Base-by-base conservation (phyloP, 2,113 vertebrate genomes). In the Girardinichthys multiradiatus region DNA sequence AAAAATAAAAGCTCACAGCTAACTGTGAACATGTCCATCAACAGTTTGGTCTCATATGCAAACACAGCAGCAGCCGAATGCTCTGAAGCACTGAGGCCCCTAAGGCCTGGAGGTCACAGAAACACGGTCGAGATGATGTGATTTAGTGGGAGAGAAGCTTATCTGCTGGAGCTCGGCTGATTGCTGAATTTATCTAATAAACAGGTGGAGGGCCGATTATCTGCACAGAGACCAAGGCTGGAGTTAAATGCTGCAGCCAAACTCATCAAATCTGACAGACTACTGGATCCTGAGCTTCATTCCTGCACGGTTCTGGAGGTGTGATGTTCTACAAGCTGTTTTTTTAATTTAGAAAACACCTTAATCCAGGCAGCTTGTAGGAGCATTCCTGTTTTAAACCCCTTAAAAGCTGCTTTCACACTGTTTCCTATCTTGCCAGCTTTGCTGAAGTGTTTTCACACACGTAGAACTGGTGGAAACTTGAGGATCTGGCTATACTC, bases 111-210 rank as follows among this genome's bases (percentile, higher is more conserved):
- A 83, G 83, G 82, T 77, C 77, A 58, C 67, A 33, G 80, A 26
- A n/a, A 79, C 24, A 42, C 58, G 27, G 70, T 68, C 10, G 72
- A 64, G 80, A 77, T 39, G 82, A 77, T 68, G 72, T 21, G 82
- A 81, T 82, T 70, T 37, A 51, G 80, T 0, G 11, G 48, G 15
- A 26, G 57, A 71, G 72, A 57, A 64, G 76, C 64, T 83, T 76
- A 79, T 82, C 84, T 76, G 51, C 51, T 68, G 29, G 57, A 75
- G 69, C 80, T 77, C 64, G 31, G 61, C 79, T 74, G 79, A 84
- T 80, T 57, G 76, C 74, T 26, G 64, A 66, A 31, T 72, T 79
- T 60, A 87, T 81, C 77, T 64, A 78, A 86, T 84, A 80, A 84
- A 82, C 79, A 80, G 83, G 82, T 81, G 77, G 75, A 66, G 28